phyloP scores from a whole-genome alignment of 2,113 vertebrate genomes.

The Petroica traversi region DNA sequence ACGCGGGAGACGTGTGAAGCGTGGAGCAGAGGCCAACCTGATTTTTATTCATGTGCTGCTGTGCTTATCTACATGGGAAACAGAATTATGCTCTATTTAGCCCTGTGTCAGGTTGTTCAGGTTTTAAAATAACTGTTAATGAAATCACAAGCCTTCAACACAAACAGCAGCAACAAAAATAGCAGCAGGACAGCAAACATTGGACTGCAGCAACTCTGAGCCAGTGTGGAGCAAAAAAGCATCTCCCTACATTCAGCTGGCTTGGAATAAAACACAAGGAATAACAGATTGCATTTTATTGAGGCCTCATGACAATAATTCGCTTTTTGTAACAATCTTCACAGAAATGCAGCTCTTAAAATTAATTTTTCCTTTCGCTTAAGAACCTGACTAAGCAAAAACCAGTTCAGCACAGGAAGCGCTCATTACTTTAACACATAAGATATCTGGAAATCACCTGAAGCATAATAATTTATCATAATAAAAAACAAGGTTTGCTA shows the following conservation, averaged over 20 bases:
- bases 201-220: neutral
- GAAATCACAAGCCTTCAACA: constrained; percentile 22
- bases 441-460: neutral
- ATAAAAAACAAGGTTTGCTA: neutral
- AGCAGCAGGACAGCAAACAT: neutral
- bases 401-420: neutral
- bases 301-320: neutral
- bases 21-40: neutral
- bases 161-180: neutral
- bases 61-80: constrained; percentile 13
- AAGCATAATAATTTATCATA: neutral
- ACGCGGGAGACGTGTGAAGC: neutral
- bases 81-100: constrained; percentile 17
- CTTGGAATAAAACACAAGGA: neutral
- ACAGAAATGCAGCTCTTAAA: neutral
- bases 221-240: neutral
- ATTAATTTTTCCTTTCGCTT: neutral
- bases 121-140: constrained; percentile 27
- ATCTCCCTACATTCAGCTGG: neutral
- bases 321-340: neutral
- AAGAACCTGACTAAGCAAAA: neutral
- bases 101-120: neutral
- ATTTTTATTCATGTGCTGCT: constrained; percentile 15
- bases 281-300: neutral
- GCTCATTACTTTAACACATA: neutral